Evolutionary conservation across 92 coral and sea anemone genomes (phyloP), one percentile per base, ranked within the genome.

Genomic region (Metridium senile): DNA sequence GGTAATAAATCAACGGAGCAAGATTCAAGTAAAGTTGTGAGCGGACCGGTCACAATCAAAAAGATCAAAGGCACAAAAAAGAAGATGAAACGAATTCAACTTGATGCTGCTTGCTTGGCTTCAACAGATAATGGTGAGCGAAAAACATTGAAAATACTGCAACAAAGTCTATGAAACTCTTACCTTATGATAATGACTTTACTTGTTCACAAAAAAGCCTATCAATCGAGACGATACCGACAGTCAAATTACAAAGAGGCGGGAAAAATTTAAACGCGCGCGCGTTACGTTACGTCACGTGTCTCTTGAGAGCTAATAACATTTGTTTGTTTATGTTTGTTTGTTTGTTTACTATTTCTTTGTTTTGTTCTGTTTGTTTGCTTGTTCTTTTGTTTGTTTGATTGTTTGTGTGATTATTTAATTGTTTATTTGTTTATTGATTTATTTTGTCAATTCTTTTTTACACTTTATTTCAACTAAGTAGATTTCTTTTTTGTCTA

Each of bases 101-200:
- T 79, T 20, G 84, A 79, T 70, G 76, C 76, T 70, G 84, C 84
- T 2, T 68, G 76, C 67, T 71, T 79, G 26, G 84, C 84, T n/a
- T 79, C 84, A 26, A 79, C 84, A 0, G 84, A 79, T 70, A 79
- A 79, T 35, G 84, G 84, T 79, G 70, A 33, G 75, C 26, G 53
- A 39, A 32, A 13, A 39, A 39, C 49, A n/a, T 31, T 35, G 20
- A 11, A 62, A 62, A 11, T 16, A 62, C 27, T 27, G 49, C 49
- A 39, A n/a, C n/a, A n/a, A n/a, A n/a, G n/a, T n/a, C n/a, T n/a
- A n/a, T n/a, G n/a, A n/a, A 39, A 39, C 13, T 6, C 49, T 39
- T 39, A 39, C 49, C 49, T 6, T 39, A 39, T 4, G 13, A 13
- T 4, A 39, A 39, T 39, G 8, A 39, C 6, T 39, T 13, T 39